These are phyloP conservation scores for Porphyrio hochstetteri DNA, from an alignment of 2,113 vertebrate species.

Conservation along the genomic window DNA sequence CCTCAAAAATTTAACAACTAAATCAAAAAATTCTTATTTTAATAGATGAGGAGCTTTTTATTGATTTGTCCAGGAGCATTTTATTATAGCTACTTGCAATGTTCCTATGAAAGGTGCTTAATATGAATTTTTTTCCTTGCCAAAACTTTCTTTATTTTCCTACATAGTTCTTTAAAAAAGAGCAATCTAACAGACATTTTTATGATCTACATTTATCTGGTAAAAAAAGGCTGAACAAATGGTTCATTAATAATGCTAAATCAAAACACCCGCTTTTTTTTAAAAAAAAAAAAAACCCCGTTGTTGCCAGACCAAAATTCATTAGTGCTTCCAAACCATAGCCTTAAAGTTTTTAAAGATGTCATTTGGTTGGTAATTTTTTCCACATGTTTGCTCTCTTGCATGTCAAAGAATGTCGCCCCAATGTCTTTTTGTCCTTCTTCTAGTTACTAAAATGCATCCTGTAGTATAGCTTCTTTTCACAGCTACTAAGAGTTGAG, in stretches of 20 bases:
- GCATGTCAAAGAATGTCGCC: neutral
- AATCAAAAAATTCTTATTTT: neutral
- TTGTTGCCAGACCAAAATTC: constrained; percentile 9
- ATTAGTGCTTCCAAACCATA: constrained; percentile 6
- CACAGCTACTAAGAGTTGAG: neutral
- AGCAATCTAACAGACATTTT: neutral
- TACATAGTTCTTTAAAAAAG: neutral
- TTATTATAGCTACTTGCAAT: neutral
- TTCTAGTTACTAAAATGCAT: neutral
- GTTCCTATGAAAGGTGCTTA: neutral
- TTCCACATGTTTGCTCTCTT: constrained; percentile 11
- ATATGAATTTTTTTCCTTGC: neutral
- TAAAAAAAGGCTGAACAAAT: neutral
- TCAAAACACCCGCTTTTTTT: neutral
- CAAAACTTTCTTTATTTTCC: neutral
- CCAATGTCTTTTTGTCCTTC: neutral
- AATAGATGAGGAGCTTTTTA: neutral
- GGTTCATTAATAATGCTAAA: neutral
- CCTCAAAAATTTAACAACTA: neutral
- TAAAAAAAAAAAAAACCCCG: fast-evolving
- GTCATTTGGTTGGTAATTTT: neutral
- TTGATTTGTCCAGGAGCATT: neutral
- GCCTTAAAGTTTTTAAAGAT: neutral
- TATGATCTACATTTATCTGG: neutral
- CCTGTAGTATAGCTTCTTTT: neutral